phyloP scores from a whole-genome alignment of 1,140 invertebrate genomes.

The Habropoda laboriosa region DNA sequence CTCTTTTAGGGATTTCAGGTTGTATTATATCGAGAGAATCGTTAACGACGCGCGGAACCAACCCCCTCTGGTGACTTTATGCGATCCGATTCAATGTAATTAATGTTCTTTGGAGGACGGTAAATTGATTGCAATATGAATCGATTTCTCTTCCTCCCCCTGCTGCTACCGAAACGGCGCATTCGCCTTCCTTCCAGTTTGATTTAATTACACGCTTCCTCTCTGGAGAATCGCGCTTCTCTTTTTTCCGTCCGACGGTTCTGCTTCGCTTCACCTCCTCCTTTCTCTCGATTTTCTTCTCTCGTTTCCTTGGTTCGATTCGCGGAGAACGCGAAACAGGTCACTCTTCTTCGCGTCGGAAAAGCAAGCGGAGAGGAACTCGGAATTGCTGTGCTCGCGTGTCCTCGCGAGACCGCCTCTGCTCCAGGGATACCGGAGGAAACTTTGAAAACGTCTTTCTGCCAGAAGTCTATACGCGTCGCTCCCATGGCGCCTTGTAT shows the following conservation, averaged over 20 bases:
- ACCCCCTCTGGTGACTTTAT: constrained; percentile 7
- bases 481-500: not conserved
- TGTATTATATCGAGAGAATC: constrained; percentile 17
- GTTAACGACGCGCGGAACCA: constrained; percentile 21
- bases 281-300: not conserved
- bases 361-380: not conserved
- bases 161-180: not conserved
- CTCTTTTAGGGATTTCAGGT: not conserved
- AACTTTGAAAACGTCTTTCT: constrained; percentile 17
- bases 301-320: not conserved
- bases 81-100: constrained; percentile 37
- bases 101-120: constrained; percentile 21
- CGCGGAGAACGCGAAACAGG: not conserved
- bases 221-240: not conserved
- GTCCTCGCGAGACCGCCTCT: not conserved
- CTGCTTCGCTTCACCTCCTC: not conserved
- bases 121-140: constrained; percentile 45
- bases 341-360: not conserved
- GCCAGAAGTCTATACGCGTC: constrained; percentile 1
- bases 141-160: constrained; percentile 7
- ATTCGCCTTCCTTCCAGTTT: constrained; percentile 20
- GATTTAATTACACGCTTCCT: constrained; percentile 34
- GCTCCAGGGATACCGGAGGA: not conserved
- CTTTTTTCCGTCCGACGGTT: not conserved
- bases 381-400: not conserved